Conservation (phyloP, 2,113 vertebrate genomes). For the Brachionichthys hirsutus region DNA sequence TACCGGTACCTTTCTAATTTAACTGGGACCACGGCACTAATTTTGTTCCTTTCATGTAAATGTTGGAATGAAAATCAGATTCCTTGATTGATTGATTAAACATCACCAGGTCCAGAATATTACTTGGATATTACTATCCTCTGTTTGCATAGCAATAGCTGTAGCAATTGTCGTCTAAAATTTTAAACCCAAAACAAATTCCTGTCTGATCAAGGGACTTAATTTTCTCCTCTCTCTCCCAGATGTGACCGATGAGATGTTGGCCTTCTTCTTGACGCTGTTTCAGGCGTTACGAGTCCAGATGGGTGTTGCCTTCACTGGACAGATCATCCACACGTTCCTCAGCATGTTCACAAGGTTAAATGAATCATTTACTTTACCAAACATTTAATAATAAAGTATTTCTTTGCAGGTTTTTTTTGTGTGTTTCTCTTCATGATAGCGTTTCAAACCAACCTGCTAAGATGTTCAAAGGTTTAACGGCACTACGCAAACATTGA, state of each 20-base stretch:
- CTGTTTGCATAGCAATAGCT: too few relatives aligned
- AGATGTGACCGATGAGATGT: conserved; percentile 97
- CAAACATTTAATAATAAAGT: background rate
- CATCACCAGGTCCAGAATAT: too few relatives aligned
- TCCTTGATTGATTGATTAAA: too few relatives aligned
- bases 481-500: background rate
- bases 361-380: conserved; percentile 2
- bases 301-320: conserved; percentile 97
- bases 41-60: too few relatives aligned
- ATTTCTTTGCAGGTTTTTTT: too few relatives aligned
- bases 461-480: background rate
- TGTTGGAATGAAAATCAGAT: too few relatives aligned
- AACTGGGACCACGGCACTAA: too few relatives aligned
- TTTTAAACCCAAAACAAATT: background rate
- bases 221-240: conserved; percentile 11
- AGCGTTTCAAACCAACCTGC: background rate
- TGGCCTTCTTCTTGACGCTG: conserved; percentile 97
- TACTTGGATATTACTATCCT: too few relatives aligned
- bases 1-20: too few relatives aligned
- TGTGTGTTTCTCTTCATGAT: too few relatives aligned
- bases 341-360: conserved; percentile 99
- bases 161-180: too few relatives aligned
- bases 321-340: conserved; percentile 98
- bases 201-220: background rate
- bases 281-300: conserved; percentile 96